These are phyloP conservation scores for Tautogolabrus adspersus DNA, from an alignment of 2,113 vertebrate genomes.

Conservation along the genomic window DNA sequence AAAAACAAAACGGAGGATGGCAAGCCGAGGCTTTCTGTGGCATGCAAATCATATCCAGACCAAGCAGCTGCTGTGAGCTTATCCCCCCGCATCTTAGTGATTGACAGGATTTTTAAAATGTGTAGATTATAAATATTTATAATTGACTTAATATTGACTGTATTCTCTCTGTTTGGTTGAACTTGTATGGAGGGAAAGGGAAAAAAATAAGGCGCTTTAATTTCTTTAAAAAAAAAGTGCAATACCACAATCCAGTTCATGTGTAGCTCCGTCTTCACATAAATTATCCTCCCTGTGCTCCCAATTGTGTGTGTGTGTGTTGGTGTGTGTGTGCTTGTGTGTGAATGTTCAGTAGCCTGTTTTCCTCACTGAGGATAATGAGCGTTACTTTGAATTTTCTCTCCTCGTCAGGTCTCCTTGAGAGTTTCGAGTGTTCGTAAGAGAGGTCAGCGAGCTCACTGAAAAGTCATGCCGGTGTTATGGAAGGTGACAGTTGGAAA, in stretches of 20 bases:
- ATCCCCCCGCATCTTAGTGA: slow-evolving; percentile 81
- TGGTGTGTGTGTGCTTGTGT: background rate
- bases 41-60: slow-evolving; percentile 83
- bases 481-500: slow-evolving; percentile 58
- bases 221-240: slow-evolving; percentile 49
- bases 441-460: slow-evolving; percentile 60
- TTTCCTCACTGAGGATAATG: slow-evolving; percentile 63
- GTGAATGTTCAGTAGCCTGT: slow-evolving; percentile 56
- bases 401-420: slow-evolving; percentile 44
- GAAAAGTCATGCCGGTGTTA: slow-evolving; percentile 56
- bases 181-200: slow-evolving; percentile 49
- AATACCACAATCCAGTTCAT: slow-evolving; percentile 66
- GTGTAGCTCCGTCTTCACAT: slow-evolving; percentile 62
- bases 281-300: slow-evolving; percentile 61
- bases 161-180: slow-evolving; percentile 80
- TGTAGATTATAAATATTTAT: slow-evolving; percentile 89
- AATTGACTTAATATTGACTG: slow-evolving; percentile 86
- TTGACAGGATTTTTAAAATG: slow-evolving; percentile 85
- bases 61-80: slow-evolving; percentile 76
- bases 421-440: slow-evolving; percentile 42
- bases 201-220: slow-evolving; percentile 57
- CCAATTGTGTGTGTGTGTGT: slow-evolving; percentile 30
- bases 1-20: slow-evolving; percentile 79
- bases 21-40: slow-evolving; percentile 79
- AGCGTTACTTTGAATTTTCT: slow-evolving; percentile 55